Evolutionary conservation across 2,113 vertebrate genomes (phyloP).

Genomic region (Odontophorus gujanensis): DNA sequence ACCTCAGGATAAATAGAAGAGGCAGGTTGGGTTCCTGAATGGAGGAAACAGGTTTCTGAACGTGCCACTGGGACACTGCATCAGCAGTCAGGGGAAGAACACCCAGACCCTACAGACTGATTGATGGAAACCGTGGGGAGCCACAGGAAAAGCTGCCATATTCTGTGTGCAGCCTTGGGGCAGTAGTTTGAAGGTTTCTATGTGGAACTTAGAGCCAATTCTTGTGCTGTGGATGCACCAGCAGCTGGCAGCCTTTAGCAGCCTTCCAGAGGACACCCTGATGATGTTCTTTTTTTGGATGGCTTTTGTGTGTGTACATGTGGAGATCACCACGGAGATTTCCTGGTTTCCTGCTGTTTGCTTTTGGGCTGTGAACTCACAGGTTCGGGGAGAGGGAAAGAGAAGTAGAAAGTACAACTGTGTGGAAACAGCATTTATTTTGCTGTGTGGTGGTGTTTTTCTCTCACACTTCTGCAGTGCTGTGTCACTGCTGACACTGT

Average conservation of each 20-base stretch:
- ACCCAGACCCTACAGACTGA: fast-evolving
- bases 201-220: background rate
- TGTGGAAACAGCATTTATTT: slow-evolving; percentile 26
- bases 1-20: background rate
- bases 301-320: background rate
- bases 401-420: slow-evolving; percentile 11
- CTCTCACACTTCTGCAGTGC: background rate
- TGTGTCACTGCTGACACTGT: background rate
- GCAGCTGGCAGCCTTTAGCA: slow-evolving; percentile 63
- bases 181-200: fast-evolving
- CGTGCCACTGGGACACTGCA: background rate
- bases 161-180: background rate
- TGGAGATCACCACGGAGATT: background rate
- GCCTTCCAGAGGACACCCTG: fast-evolving
- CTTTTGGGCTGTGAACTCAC: slow-evolving; percentile 29
- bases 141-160: fast-evolving
- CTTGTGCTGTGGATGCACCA: background rate
- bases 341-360: slow-evolving; percentile 18
- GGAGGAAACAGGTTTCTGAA: background rate
- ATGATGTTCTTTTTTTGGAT: background rate
- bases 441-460: background rate
- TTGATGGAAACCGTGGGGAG: background rate
- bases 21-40: background rate
- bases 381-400: background rate
- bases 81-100: background rate